Base-by-base conservation (phyloP, 1,140 invertebrate species). In the Trichonephila clavipes region DNA sequence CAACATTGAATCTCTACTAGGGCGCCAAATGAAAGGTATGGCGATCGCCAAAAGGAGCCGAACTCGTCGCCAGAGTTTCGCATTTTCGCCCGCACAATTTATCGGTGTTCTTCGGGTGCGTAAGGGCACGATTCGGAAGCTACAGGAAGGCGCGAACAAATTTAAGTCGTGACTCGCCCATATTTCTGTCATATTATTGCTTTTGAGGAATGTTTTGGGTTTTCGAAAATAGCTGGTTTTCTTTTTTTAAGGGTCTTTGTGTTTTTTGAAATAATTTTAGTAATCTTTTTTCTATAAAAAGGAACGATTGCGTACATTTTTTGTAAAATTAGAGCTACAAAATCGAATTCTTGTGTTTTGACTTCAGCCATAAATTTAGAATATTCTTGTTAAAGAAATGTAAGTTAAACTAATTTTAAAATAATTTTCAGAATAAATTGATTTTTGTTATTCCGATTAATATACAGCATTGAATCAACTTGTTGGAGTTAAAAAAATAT, bases 1-100 rank as follows among this genome's bases (percentile, higher is more conserved):
- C 51, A 89, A 89, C 88, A 89, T 77, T 72, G 88, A 77, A 89
- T 89, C 66, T 77, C 66, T 34, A 44, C 8, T 14, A 44, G n/a
- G 66, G 19, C 88, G 88, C 88, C 88, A 89, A 89, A 28, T 40
- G 24, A 40, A 8, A 5, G 8, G 72, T 3, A 59, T 72, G 66
- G 40, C 62, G 40, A 58, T 18, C 40, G 88, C 88, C 88, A 89
- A 89, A 66, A 14, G 12, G 18, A 44, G 44, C 88, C 21, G 62
- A 24, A 34, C 72, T 72, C n/a, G n/a, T 72, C 66, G 88, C 88
- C 88, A 18, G 51, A 21, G 62, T 58, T 77, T 72, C 51, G 64
- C 77, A 66, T 85, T 58, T n/a, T 34, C 24, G 83, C 16, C 6
- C 24, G 21, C 24, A n/a, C 72, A 34, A 85, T 85, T 85, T 85